Evolutionary conservation across 2,888 invertebrate species (phyloP).

Genomic region (Masnerella sp.): DNA sequence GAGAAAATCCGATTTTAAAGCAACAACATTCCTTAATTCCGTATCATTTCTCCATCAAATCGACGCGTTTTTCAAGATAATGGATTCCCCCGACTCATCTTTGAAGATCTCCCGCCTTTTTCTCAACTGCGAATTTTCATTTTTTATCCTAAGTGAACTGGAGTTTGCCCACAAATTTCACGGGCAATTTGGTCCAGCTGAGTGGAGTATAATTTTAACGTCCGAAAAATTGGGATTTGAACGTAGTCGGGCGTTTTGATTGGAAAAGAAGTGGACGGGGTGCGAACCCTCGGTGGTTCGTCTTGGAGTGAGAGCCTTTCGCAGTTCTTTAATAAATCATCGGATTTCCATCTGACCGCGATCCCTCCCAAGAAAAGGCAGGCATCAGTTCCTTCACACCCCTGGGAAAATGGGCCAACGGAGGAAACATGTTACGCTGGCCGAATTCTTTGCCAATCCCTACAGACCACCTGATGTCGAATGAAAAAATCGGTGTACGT

Average conservation of each 20-base stretch:
- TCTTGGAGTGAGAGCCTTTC: slow-evolving; percentile 60
- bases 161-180: slow-evolving; percentile 66
- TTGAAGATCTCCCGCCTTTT: slow-evolving; percentile 41
- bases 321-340: slow-evolving; percentile 66
- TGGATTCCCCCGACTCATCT: slow-evolving; percentile 44
- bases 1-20: no score
- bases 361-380: slow-evolving; percentile 45
- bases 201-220: slow-evolving; percentile 21
- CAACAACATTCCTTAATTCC: no score
- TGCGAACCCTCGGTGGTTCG: slow-evolving; percentile 7
- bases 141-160: slow-evolving; percentile 62
- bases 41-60: no score
- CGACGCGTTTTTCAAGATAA: slow-evolving; percentile 23
- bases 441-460: slow-evolving; percentile 47
- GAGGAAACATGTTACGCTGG: slow-evolving; percentile 42
- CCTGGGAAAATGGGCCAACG: slow-evolving; percentile 49
- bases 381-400: slow-evolving; percentile 49
- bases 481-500: slow-evolving; percentile 43
- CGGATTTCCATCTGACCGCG: slow-evolving; percentile 64
- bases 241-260: slow-evolving; percentile 14
- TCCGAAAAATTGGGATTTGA: slow-evolving; percentile 1
- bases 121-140: slow-evolving; percentile 46
- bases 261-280: not conserved
- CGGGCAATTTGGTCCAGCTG: slow-evolving; percentile 63
- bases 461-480: slow-evolving; percentile 48